Evolutionary conservation across 2,888 invertebrate genomes (phyloP), one percentile per base, ranked within the genome.

Genomic region (Rhimphoctona megacephalus): DNA sequence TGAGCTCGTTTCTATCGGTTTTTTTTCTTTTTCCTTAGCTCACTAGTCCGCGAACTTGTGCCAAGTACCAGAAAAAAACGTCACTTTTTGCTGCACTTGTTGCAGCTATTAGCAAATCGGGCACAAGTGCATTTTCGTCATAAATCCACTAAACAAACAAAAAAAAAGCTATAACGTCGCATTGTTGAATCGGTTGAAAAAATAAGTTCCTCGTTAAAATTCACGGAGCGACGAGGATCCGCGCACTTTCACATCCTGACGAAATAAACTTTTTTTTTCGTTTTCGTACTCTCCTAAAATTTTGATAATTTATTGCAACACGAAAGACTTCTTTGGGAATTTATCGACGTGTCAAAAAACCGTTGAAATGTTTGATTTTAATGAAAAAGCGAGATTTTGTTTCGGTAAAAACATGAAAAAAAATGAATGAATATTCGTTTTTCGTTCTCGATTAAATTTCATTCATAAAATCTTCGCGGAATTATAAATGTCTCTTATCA

Each of bases 221-320:
- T 87, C 78, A n/a, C 33, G 57, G 54, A 22, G 39, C 61, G 78
- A 78, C 33, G 46, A 22, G 72, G n/a, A n/a, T 33, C 19, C 73
- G 73, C 57, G 22, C 61, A 87, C 88, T 88, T 88, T 87, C 87
- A 85, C 87, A 88, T 88, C 73, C 85, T 85, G 83, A 67, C 52
- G 49, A 57, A 85, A 76, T 57, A 73, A 77, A 73, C 54, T 46
- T 49, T 39, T 57, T 70, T 64, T 57, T 67, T 72, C 22, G 49
- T 72, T 8, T 61, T 67, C 64, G 49, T 39, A 22, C 6, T 33
- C 39, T 39, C 39, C 22, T 25, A 39, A 43, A 36, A n/a, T 66
- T 66, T 19, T 30, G 30, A 77, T 52, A 77, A 64, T 33, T 30
- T 8, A 17, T 64, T 43, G 19, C 76, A 39, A 33, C 17, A 46